phyloP scores from a whole-genome alignment of 2,113 vertebrate genomes.

The Phylloscopus trochiloides region DNA sequence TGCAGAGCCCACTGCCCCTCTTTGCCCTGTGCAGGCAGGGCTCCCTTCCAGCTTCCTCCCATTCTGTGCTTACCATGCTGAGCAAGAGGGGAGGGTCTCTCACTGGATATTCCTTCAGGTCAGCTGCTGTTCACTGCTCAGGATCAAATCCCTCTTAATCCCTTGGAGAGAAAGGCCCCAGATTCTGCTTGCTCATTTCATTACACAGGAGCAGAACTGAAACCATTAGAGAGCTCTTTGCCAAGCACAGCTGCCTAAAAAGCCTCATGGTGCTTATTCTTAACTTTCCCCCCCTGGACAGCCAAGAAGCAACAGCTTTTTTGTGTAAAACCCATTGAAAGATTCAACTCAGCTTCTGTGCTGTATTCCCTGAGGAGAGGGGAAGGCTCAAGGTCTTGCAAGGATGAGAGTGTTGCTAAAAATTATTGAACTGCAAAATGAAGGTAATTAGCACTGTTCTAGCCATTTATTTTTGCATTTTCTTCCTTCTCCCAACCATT shows the following conservation, averaged over 20 bases:
- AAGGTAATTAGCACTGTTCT: background rate
- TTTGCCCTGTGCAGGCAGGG: background rate
- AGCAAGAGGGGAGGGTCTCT: background rate
- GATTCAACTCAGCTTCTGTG: background rate
- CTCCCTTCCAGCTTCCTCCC: background rate
- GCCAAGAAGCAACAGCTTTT: background rate
- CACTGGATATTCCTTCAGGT: background rate
- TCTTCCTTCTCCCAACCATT: background rate
- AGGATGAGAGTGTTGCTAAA: background rate
- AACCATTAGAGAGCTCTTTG: background rate
- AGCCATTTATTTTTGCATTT: background rate
- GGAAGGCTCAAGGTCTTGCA: background rate
- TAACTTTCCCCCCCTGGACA: rapidly evolving
- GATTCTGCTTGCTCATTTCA: background rate
- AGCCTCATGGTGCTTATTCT: background rate
- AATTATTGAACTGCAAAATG: background rate
- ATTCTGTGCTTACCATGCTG: background rate
- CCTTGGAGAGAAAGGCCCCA: background rate
- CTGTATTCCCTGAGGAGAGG: background rate
- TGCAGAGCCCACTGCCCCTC: background rate
- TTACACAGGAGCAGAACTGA: background rate
- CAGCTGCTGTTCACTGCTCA: background rate
- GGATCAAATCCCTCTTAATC: background rate
- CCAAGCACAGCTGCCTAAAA: background rate
- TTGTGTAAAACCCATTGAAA: background rate